Base-by-base conservation (phyloP, 64 coral and sea anemone species). In the Stichodactyla helianthus region DNA sequence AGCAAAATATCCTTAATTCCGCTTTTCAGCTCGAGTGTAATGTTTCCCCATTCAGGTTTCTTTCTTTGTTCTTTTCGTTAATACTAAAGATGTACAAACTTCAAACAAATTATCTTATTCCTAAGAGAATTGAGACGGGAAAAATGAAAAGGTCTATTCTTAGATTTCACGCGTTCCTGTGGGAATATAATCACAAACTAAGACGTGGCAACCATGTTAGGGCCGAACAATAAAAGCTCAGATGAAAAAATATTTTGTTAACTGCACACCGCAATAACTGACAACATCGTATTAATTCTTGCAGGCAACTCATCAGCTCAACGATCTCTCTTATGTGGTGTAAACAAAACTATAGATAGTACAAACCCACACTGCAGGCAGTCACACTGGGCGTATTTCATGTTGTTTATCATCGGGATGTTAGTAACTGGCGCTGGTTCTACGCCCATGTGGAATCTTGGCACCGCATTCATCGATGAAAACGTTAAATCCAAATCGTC, bases 331-430 rank as follows among this genome's bases (percentile, higher is more conserved):
- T 74, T 74, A 74, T 74, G 68, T 25, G 12, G 27, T 23, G 12
- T 12, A 9, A 74, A 74, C 13, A 74, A 5, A 6, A 74, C 68
- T 8, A 31, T 74, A 74, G 68, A 23, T 5, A 74, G 22, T 19
- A 74, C n/a, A 7, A 74, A 23, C 12, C 68, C 68, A 1, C 78
- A 81, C 14, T 81, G 78, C 52, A 54, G 19, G 5, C 78, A 81
- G 27, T 84, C 83, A 1, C 83, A 50, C 5, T 61, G 53, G 83
- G 54, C 15, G 6, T 84, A 84, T 23, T 84, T 61, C 15, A 16
- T 63, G n/a, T 63, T 84, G 83, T 84, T 84, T 18, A 84, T 84
- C 19, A 14, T 63, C 16, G 83, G 83, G 16, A 84, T 84, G 83
- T 63, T 84, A 11, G 59, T 63, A 6, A 84, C 61, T 54, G 83